These are phyloP conservation scores for Podarcis muralis DNA, from an alignment of 2,113 vertebrate species.

Conservation along the genomic window DNA sequence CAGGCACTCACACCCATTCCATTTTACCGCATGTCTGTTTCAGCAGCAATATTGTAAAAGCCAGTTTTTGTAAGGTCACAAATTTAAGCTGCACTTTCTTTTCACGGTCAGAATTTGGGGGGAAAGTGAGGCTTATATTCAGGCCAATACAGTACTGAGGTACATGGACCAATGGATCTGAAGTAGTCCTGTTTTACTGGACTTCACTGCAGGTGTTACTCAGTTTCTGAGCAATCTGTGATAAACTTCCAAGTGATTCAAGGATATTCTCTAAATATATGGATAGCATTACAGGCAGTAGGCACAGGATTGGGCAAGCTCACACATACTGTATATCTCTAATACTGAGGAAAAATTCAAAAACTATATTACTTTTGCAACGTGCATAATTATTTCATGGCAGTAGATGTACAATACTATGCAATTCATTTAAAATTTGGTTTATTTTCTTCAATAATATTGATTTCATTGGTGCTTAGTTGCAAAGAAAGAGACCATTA, in stretches of 20 bases:
- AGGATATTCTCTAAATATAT: not conserved
- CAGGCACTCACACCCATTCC: too few species aligned
- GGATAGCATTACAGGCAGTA: not conserved
- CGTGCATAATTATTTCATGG: not conserved
- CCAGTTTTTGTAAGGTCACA: too few species aligned
- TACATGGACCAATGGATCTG: not conserved
- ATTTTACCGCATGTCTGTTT: too few species aligned
- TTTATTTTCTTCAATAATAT: not conserved
- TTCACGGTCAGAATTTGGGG: too few species aligned
- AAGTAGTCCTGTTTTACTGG: not conserved
- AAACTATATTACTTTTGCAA: not conserved
- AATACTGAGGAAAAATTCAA: not conserved
- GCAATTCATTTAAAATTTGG: not conserved
- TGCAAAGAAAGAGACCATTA: not conserved
- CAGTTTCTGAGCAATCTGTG: not conserved
- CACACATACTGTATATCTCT: not conserved
- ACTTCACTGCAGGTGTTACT: not conserved
- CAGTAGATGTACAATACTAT: not conserved
- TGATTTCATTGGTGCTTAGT: not conserved
- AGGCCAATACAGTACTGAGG: not conserved
- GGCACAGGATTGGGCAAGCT: not conserved
- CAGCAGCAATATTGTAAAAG: too few species aligned
- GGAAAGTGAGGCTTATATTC: too few species aligned
- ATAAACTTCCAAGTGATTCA: not conserved
- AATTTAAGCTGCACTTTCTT: too few species aligned